Evolutionary conservation across 2,113 vertebrate species (phyloP), one percentile per base, ranked within the genome.

Genomic region (Aleadryas rufinucha): DNA sequence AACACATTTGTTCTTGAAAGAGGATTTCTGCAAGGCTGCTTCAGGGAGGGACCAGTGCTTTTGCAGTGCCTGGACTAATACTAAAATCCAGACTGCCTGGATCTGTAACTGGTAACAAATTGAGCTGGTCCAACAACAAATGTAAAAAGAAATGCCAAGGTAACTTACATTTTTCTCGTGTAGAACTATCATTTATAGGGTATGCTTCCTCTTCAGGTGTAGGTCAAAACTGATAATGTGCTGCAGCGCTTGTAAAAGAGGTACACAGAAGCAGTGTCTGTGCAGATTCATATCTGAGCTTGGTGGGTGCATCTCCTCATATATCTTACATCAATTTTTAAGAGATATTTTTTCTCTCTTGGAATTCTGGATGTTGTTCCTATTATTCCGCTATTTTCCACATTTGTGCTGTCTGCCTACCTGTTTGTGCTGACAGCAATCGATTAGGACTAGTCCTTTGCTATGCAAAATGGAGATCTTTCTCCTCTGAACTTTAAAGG

Each of bases 331-430:
- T 80, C 69, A 91, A 41, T 86, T 93, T 89, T 90, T 86, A 60
- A 84, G 50, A 96, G 47, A 66, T 63, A 92, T 41, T 81, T 56
- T 90, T 56, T 92, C 39, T 86, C 10, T 60, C 68, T 47, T 84
- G 76, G 47, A 91, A 86, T 86, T 92, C n/a, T 88, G 53, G 35
- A 42, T 8, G 3, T 19, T 66, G 52, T 80, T 97, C 21, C 35
- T 79, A 63, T 93, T 96, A 88, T 80, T 89, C 87, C 88, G 71
- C 70, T 89, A 35, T 87, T 96, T 95, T 94, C 71, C 88, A 87
- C 39, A 39, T 81, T 96, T 68, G 33, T 81, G 60, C 44, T 95
- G 39, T 52, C 60, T 90, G 24, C 59, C 81, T 87, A 50, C 53
- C 27, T 71, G 57, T 60, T 96, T 95, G 44, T 91, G 71, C 52